Evolutionary conservation across 2,888 invertebrate species (phyloP).

Genomic region (Noctua janthe): DNA sequence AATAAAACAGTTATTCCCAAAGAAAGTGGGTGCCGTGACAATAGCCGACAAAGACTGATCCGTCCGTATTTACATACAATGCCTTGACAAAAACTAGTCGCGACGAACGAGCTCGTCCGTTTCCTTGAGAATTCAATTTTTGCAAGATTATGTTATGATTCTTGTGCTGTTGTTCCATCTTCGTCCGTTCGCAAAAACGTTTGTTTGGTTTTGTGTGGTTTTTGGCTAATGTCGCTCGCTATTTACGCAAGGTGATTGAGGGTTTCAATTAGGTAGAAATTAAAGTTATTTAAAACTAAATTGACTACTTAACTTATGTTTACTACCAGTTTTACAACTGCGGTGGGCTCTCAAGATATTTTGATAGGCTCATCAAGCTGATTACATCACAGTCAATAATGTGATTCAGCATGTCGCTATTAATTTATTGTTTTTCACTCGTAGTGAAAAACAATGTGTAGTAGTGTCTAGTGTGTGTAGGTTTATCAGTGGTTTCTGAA

Average conservation of each 20-base stretch:
- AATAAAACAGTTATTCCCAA: constrained; percentile 47
- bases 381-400: neutral
- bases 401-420: neutral
- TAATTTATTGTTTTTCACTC: neutral
- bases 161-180: constrained; percentile 13
- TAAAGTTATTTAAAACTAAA: neutral
- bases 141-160: constrained; percentile 50
- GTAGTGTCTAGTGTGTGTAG: neutral
- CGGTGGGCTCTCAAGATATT: neutral
- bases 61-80: constrained; percentile 70
- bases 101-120: constrained; percentile 34
- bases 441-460: no score
- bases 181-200: constrained; percentile 9
- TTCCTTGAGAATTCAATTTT: constrained; percentile 44
- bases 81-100: constrained; percentile 65
- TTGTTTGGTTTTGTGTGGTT: constrained; percentile 36
- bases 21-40: constrained; percentile 58
- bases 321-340: neutral
- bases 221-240: neutral
- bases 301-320: neutral
- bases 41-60: constrained; percentile 56
- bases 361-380: neutral
- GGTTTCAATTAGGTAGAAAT: constrained; percentile 3
- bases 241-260: neutral
- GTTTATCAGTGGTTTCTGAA: neutral